These are phyloP conservation scores for Charadrius vociferus DNA, from an alignment of 2,113 vertebrate genomes.

Conservation along the genomic window DNA sequence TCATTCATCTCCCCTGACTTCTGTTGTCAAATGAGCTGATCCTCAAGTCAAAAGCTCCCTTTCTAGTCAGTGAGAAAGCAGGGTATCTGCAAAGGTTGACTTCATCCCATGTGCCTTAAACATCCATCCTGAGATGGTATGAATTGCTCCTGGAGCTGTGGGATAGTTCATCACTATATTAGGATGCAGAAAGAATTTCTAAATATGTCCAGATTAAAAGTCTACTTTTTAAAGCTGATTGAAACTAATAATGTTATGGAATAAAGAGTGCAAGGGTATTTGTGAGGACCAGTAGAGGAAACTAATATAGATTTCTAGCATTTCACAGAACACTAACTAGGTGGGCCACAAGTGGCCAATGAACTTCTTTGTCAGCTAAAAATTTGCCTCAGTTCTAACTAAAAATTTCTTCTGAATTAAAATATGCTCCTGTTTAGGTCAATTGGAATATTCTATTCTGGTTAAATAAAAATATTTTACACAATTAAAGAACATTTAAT, in stretches of 20 bases:
- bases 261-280: not conserved
- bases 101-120: not conserved
- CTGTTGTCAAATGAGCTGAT: not conserved
- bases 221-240: not conserved
- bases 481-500: rapidly evolving
- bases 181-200: not conserved
- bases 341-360: rapidly evolving
- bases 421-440: not conserved
- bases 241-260: not conserved
- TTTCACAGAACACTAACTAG: not conserved
- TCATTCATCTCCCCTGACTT: not conserved
- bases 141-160: not conserved
- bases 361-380: not conserved
- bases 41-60: not conserved
- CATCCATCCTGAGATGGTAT: not conserved
- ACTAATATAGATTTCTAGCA: not conserved
- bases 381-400: not conserved
- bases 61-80: not conserved
- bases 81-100: not conserved
- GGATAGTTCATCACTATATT: not conserved
- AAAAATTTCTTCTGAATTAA: not conserved
- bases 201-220: not conserved
- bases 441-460: not conserved
- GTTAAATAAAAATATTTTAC: not conserved
- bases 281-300: not conserved